Conservation (phyloP, 2,113 vertebrate species). For the Hyla sarda region DNA sequence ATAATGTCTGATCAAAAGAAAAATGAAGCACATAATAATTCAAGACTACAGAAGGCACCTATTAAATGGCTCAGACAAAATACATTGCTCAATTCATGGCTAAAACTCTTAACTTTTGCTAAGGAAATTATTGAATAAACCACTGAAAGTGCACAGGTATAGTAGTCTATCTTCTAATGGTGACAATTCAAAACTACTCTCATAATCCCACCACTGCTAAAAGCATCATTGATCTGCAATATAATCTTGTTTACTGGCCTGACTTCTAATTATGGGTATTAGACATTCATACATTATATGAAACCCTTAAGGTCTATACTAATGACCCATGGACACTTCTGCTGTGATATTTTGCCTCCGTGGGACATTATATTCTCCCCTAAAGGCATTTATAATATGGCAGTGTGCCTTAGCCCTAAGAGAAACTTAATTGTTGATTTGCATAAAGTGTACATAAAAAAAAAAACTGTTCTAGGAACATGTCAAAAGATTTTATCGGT, state of each 20-base stretch:
- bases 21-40: not conserved
- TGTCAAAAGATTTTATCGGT: no score
- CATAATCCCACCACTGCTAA: not conserved
- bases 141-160: not conserved
- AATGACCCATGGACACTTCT: not conserved
- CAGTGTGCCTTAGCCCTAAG: no score
- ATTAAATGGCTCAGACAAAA: not conserved
- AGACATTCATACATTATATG: not conserved
- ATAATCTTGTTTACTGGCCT: not conserved
- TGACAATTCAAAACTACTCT: not conserved
- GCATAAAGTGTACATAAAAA: no score
- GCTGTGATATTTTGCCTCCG: not conserved
- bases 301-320: not conserved
- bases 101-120: not conserved
- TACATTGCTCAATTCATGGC: not conserved
- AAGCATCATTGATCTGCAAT: not conserved
- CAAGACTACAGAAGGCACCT: not conserved
- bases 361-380: not conserved
- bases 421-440: no score
- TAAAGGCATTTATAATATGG: not conserved
- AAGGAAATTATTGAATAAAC: not conserved
- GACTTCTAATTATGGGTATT: not conserved
- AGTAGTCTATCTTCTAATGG: not conserved
- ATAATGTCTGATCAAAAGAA: not conserved
- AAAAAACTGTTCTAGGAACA: no score